Evolutionary conservation across 2,113 vertebrate genomes (phyloP).

Genomic region (Epinephelus fuscoguttatus): DNA sequence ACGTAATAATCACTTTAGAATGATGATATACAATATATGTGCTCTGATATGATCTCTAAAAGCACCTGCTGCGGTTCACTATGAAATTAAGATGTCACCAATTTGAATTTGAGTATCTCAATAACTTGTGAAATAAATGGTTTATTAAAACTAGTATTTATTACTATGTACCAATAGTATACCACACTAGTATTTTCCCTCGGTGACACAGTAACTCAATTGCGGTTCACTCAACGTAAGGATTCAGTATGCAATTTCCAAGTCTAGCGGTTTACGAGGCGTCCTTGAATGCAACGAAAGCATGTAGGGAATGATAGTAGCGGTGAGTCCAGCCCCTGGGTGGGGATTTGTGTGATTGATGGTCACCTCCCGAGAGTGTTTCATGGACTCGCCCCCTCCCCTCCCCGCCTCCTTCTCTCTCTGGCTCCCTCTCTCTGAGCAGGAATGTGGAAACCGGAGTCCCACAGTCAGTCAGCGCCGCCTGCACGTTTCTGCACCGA

Average conservation of each 20-base stretch:
- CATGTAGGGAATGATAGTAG: conserved; percentile 31
- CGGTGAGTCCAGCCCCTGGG: conserved; percentile 72
- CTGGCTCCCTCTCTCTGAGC: conserved; percentile 1
- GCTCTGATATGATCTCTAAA: background rate
- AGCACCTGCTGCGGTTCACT: background rate
- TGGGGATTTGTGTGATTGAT: conserved; percentile 76
- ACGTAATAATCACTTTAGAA: no score
- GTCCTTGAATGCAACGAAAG: conserved; percentile 39
- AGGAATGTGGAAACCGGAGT: conserved; percentile 68
- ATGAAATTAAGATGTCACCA: background rate
- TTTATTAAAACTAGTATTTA: background rate
- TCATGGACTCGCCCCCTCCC: conserved; percentile 43
- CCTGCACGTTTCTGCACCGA: conserved; percentile 40
- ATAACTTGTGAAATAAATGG: no score
- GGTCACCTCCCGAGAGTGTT: conserved; percentile 67
- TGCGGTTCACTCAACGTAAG: no score
- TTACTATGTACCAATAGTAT: background rate
- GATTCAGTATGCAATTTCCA: background rate
- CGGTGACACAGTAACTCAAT: background rate
- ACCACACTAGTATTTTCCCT: no score
- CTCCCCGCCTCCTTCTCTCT: background rate
- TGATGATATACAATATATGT: no score
- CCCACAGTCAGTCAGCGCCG: conserved; percentile 28
- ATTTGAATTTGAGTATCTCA: background rate
- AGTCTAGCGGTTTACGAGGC: background rate